Evolutionary conservation across 2,888 invertebrate genomes (phyloP).

Genomic region (Diaperis boleti): DNA sequence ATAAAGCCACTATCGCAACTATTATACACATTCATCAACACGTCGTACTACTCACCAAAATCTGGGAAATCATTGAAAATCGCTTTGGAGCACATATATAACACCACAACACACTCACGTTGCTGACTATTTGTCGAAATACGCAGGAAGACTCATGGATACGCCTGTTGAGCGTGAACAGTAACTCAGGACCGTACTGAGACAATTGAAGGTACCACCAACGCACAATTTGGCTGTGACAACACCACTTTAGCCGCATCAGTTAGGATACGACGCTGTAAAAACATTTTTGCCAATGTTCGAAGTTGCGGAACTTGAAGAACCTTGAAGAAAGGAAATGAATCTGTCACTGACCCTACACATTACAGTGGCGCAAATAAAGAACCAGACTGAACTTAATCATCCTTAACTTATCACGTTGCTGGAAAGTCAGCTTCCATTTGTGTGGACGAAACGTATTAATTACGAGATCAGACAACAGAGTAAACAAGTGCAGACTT

Average conservation of each 20-base stretch:
- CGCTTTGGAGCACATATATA: conserved; percentile 59
- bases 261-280: not conserved
- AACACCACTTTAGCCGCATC: not conserved
- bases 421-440: too few relatives aligned
- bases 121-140: conserved; percentile 57
- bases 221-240: not conserved
- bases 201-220: conserved; percentile 6
- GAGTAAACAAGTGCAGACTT: conserved; percentile 1
- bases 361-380: conserved; percentile 13
- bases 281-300: conserved; percentile 10
- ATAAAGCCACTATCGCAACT: not conserved
- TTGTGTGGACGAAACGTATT: too few relatives aligned
- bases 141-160: conserved; percentile 61
- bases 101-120: conserved; percentile 52
- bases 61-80: conserved; percentile 59
- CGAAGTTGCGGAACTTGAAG: conserved; percentile 14
- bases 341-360: conserved; percentile 34
- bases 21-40: not conserved
- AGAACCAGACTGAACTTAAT: conserved; percentile 19
- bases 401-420: conserved; percentile 1
- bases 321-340: conserved; percentile 33
- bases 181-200: conserved; percentile 68
- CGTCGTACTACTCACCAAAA: conserved; percentile 52
- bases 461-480: not conserved
- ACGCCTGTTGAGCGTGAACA: conserved; percentile 72